These are phyloP conservation scores for Hirundichthys speculiger DNA, from an alignment of 2,113 vertebrate species.

Conservation along the genomic window DNA sequence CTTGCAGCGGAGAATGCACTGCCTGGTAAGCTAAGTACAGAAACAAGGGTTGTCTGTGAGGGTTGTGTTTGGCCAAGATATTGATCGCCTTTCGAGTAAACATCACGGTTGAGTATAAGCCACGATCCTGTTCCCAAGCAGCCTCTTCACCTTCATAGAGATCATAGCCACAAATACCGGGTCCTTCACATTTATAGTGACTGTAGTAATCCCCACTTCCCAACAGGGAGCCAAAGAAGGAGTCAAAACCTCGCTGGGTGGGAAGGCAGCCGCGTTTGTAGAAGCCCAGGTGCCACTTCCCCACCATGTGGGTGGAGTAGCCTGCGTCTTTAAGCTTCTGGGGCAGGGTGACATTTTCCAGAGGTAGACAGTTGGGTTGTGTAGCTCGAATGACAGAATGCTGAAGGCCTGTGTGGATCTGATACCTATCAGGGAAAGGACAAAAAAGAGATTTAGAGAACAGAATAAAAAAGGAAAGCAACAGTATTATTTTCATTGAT, in stretches of 20 bases:
- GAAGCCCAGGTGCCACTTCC: constrained; percentile 98
- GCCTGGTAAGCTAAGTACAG: constrained; percentile 95
- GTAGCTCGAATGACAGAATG: constrained; percentile 95
- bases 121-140: constrained; percentile 92
- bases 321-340: constrained; percentile 93
- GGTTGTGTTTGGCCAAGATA: constrained; percentile 88
- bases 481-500: too few relatives aligned
- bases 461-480: neutral
- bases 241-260: constrained; percentile 93
- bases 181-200: constrained; percentile 95
- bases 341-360: constrained; percentile 92
- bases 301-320: constrained; percentile 97
- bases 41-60: constrained; percentile 86
- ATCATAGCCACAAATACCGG: constrained; percentile 93
- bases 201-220: constrained; percentile 97
- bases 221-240: constrained; percentile 94
- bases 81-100: constrained; percentile 90
- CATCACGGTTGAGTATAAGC: constrained; percentile 94
- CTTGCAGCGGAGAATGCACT: constrained; percentile 94
- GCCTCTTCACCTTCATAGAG: constrained; percentile 93
- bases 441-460: constrained; percentile 18
- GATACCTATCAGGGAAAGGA: constrained; percentile 84
- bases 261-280: constrained; percentile 95
- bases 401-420: constrained; percentile 97
- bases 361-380: constrained; percentile 94